These are phyloP conservation scores for Myotis brandtii DNA, from an alignment of 2,113 vertebrate genomes.

Conservation along the genomic window DNA sequence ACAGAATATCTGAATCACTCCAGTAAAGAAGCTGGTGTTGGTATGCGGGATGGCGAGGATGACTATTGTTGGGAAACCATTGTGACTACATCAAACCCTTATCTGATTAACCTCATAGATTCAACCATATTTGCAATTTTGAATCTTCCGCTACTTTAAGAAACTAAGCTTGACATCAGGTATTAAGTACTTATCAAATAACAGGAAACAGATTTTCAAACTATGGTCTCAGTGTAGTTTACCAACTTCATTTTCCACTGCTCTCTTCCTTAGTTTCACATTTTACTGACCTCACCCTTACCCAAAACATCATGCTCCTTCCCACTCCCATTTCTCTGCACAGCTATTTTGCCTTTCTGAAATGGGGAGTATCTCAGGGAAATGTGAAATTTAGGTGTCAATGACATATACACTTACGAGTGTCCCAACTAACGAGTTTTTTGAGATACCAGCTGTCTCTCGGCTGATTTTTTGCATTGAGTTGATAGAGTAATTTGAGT, in stretches of 20 bases:
- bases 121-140: neutral
- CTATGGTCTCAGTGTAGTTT: neutral
- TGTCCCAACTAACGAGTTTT: too few relatives aligned
- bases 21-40: neutral
- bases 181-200: neutral
- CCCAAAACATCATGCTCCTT: neutral
- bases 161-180: neutral
- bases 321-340: neutral
- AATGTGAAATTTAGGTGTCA: neutral
- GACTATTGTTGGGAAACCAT: neutral
- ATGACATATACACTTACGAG: too few relatives aligned
- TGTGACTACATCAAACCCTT: neutral
- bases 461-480: too few relatives aligned
- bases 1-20: neutral
- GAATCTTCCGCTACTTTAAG: neutral
- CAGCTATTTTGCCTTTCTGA: neutral
- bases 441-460: too few relatives aligned
- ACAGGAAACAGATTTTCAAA: neutral
- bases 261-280: neutral
- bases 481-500: too few relatives aligned
- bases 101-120: neutral
- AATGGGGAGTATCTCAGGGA: neutral
- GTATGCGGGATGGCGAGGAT: rapidly evolving
- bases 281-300: neutral
- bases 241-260: neutral